Percentiles rank a stretch among this genome's conserved stretches.
Evolutionary conservation across 37 sponge, comb jelly and placozoan species (phyloP).

Genomic region (Spongilla lacustris): DNA sequence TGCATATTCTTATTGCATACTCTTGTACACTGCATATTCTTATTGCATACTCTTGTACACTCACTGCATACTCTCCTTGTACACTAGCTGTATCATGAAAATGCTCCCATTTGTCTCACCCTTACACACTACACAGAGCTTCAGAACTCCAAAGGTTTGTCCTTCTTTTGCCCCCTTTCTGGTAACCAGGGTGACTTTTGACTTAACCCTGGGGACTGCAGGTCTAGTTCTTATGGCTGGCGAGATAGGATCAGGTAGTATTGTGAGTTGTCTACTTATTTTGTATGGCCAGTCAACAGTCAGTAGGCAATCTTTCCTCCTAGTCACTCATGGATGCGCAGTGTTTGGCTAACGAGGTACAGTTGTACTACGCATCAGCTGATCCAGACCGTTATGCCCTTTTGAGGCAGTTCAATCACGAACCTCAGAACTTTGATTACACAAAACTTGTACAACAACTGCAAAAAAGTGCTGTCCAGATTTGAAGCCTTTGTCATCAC

Average conservation of each 20-base stretch:
- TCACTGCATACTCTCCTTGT: background rate
- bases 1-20: background rate
- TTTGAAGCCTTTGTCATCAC: background rate
- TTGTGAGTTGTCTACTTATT: constrained; percentile 13
- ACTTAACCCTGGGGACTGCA: background rate
- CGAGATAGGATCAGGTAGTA: constrained; percentile 43
- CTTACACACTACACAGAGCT: constrained; percentile 79
- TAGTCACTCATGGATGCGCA: constrained; percentile 70
- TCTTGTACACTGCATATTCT: background rate
- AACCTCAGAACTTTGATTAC: constrained; percentile 72
- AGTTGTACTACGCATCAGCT: constrained; percentile 65
- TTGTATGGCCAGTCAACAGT: background rate
- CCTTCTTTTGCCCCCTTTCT: background rate
- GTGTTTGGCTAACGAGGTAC: constrained; percentile 78
- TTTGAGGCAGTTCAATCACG: constrained; percentile 55
- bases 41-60: background rate
- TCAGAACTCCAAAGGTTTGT: constrained; percentile 59
- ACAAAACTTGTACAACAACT: constrained; percentile 38
- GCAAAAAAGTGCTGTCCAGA: background rate
- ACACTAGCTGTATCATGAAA: constrained; percentile 50
- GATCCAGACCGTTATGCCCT: constrained; percentile 32
- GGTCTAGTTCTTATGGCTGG: constrained; percentile 76
- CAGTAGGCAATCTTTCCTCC: background rate
- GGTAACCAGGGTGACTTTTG: background rate
- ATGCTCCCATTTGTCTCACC: constrained; percentile 70